Evolutionary conservation across 2,113 vertebrate species (phyloP).

Genomic region (Pleuronectes platessa): DNA sequence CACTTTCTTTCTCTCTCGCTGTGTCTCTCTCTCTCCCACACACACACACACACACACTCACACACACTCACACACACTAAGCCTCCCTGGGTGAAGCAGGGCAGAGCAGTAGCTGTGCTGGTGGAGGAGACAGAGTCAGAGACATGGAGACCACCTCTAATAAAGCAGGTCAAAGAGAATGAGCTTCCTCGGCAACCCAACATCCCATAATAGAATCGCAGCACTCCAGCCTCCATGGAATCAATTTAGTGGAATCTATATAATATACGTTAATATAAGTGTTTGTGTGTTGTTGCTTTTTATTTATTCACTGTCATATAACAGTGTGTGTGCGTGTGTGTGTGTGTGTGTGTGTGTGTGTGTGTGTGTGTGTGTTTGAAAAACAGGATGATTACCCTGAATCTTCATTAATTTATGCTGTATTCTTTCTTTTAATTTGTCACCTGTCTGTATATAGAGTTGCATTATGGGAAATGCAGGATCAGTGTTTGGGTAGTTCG

Average conservation of each 20-base stretch:
- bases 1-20: too few relatives aligned
- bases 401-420: too few relatives aligned
- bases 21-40: conserved; percentile 2
- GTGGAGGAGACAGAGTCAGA: conserved; percentile 17
- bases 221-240: not conserved
- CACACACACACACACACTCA: conserved; percentile 38
- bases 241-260: not conserved
- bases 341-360: too few relatives aligned
- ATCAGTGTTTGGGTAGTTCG: too few relatives aligned
- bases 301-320: not conserved
- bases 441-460: not conserved
- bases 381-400: too few relatives aligned
- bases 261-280: not conserved
- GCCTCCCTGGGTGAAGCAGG: conserved; percentile 5
- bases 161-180: conserved; percentile 71
- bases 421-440: too few relatives aligned
- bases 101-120: conserved; percentile 32
- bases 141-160: conserved; percentile 55
- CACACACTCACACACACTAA: conserved; percentile 35
- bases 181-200: conserved; percentile 39
- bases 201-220: conserved; percentile 58
- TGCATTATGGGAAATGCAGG: not conserved
- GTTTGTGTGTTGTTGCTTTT: not conserved
- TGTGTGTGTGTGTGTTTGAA: too few relatives aligned
- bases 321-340: too few relatives aligned